Evolutionary conservation across 2,888 invertebrate genomes (phyloP).

Genomic region (Busseola fusca): DNA sequence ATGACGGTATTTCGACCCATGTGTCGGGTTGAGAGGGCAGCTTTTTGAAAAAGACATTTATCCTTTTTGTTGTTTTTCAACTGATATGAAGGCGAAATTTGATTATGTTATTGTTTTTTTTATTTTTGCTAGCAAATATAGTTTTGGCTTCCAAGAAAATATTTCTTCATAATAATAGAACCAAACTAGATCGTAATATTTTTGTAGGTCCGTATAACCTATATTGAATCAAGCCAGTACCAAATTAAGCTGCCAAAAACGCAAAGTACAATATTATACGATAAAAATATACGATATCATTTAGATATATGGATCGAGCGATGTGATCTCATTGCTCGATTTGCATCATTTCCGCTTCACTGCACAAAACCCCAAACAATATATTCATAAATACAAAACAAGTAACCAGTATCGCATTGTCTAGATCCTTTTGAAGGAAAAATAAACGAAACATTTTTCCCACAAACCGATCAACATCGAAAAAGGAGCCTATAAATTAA

Average conservation of each 20-base stretch:
- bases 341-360: not conserved
- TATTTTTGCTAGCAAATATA: not conserved
- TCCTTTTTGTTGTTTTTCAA: constrained; percentile 6
- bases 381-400: constrained; percentile 27
- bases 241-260: not conserved
- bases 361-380: constrained; percentile 7
- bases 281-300: not conserved
- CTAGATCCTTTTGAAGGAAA: constrained; percentile 15
- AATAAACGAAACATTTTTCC: constrained; percentile 31
- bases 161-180: too few species aligned
- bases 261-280: not conserved
- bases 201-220: not conserved
- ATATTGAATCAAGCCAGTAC: not conserved
- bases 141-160: not conserved
- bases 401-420: constrained; percentile 10
- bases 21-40: constrained; percentile 46
- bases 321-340: not conserved
- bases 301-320: not conserved
- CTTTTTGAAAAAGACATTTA: constrained; percentile 31
- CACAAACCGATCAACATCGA: constrained; percentile 41
- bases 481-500: constrained; percentile 54
- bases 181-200: not conserved
- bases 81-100: constrained; percentile 8
- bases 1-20: constrained; percentile 54
- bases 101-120: not conserved